Evolutionary conservation across 2,797 vertebrate species (phyloP).

Genomic region (Pangasius larnaudii): DNA sequence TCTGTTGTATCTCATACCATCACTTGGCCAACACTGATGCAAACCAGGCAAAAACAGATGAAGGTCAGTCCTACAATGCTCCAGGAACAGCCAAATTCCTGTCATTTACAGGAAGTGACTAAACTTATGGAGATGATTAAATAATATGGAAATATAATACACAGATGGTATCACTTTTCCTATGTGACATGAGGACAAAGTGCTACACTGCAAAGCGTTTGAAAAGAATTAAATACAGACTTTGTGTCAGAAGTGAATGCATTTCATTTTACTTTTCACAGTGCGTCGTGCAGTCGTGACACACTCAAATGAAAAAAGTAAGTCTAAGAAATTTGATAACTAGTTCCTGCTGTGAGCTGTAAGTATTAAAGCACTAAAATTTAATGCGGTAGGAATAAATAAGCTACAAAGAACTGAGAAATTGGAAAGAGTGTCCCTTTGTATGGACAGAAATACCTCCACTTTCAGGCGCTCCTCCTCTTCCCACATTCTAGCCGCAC

Average conservation of each 20-base stretch:
- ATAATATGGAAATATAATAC: neutral
- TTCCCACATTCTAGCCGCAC: neutral
- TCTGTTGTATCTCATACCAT: neutral
- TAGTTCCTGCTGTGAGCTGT: neutral
- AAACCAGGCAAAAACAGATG: neutral
- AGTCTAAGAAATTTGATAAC: neutral
- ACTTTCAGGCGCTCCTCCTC: no score
- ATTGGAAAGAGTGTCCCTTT: no score
- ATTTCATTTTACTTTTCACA: neutral
- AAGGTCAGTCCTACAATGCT: neutral
- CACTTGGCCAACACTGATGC: neutral
- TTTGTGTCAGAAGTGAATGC: neutral
- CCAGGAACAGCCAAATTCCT: neutral
- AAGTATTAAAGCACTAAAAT: neutral
- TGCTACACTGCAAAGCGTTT: neutral
- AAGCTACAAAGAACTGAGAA: neutral
- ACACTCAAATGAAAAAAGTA: neutral
- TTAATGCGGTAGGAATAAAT: neutral
- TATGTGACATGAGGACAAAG: neutral
- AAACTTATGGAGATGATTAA: neutral
- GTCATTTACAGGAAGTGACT: neutral
- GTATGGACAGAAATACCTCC: neutral
- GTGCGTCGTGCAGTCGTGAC: neutral
- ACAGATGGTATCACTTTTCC: neutral
- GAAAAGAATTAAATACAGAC: neutral